Evolutionary conservation across 2,797 vertebrate species (phyloP).

Genomic region (Rhynchonycteris naso): DNA sequence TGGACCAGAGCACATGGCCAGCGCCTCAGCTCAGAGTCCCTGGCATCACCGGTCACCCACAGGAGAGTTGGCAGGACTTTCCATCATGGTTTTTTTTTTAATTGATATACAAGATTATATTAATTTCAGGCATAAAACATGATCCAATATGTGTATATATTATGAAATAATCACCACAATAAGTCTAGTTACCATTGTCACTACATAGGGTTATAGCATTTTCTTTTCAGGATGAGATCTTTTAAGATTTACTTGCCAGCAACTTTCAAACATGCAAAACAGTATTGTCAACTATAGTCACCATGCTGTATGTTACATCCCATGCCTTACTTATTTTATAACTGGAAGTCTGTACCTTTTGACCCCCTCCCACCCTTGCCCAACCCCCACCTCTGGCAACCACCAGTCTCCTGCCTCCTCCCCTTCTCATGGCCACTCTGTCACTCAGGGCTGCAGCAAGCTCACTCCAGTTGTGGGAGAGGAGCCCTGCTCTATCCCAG

Average conservation of each 20-base stretch:
- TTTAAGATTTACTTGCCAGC: neutral
- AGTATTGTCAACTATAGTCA: neutral
- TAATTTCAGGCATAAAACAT: neutral
- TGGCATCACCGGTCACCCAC: neutral
- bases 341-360: neutral
- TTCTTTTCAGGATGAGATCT: neutral
- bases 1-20: neutral
- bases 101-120: neutral
- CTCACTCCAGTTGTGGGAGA: neutral
- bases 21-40: neutral
- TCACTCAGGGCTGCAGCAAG: neutral
- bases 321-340: neutral
- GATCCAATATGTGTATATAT: neutral
- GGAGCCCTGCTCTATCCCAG: neutral
- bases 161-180: neutral
- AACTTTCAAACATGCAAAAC: neutral
- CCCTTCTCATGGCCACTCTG: neutral
- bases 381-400: neutral
- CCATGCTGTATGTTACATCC: neutral
- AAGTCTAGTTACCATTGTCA: neutral
- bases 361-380: neutral
- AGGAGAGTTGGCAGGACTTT: neutral
- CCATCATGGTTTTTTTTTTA: neutral
- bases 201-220: neutral
- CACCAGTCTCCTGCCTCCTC: neutral